phyloP scores from a whole-genome alignment of 2,797 vertebrate genomes.

The Cyprinella venusta region DNA sequence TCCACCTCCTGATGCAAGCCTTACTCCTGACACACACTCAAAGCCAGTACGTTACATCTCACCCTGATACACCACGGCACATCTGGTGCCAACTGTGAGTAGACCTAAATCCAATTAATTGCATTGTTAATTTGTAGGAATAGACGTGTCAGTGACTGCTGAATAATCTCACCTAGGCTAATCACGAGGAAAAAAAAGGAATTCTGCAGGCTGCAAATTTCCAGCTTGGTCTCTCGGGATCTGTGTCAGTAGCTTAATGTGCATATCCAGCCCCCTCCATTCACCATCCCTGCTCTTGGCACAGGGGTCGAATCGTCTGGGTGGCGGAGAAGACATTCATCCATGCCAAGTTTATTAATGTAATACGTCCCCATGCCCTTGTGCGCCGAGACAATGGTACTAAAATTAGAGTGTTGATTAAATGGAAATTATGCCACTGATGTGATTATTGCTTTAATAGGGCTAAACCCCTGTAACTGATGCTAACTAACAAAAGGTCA shows the following conservation, averaged over 20 bases:
- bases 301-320: conserved; percentile 55
- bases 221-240: conserved; percentile 65
- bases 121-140: conserved; percentile 53
- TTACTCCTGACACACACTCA: conserved; percentile 20
- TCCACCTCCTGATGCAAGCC: conserved; percentile 40
- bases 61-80: conserved; percentile 28
- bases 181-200: conserved; percentile 67
- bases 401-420: conserved; percentile 65
- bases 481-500: conserved; percentile 64
- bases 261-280: conserved; percentile 55
- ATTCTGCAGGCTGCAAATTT: conserved; percentile 60
- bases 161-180: conserved; percentile 66
- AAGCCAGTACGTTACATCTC: conserved; percentile 19
- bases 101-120: conserved; percentile 50
- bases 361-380: conserved; percentile 54
- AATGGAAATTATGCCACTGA: conserved; percentile 62
- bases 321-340: conserved; percentile 52
- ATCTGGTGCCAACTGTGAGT: conserved; percentile 38
- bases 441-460: conserved; percentile 65
- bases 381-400: conserved; percentile 50
- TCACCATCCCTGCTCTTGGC: conserved; percentile 49
- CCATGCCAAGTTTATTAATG: conserved; percentile 57
- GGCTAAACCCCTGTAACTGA: conserved; percentile 59
- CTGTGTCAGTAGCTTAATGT: conserved; percentile 70
- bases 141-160: conserved; percentile 61